These are phyloP conservation scores for Agrypnia vestita DNA, from an alignment of 1,140 invertebrate species.

Conservation along the genomic window DNA sequence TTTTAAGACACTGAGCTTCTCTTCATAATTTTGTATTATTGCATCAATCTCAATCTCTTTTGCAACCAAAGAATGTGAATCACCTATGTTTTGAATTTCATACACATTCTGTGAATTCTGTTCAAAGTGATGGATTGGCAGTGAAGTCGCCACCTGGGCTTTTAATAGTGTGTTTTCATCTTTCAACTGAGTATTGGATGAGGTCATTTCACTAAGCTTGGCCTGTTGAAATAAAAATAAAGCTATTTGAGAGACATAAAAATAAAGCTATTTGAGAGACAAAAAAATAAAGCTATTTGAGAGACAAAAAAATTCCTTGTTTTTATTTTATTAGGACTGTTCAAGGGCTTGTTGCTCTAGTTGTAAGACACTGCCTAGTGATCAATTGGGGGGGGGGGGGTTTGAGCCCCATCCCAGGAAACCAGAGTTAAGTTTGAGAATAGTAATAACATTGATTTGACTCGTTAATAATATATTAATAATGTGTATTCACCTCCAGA, in stretches of 20 bases:
- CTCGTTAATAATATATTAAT: background rate
- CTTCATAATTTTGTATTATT: slow-evolving; percentile 54
- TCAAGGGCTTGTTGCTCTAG: too few species aligned
- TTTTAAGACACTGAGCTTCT: slow-evolving; percentile 52
- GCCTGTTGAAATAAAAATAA: slow-evolving; percentile 66
- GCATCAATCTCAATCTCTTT: slow-evolving; percentile 45
- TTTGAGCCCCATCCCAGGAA: too few species aligned
- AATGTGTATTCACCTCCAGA: slow-evolving; percentile 71
- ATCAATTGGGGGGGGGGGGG: too few species aligned
- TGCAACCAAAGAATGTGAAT: slow-evolving; percentile 16
- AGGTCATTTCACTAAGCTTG: slow-evolving; percentile 81
- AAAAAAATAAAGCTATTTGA: background rate
- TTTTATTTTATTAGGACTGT: too few species aligned
- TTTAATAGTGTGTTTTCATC: slow-evolving; percentile 92
- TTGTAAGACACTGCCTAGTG: too few species aligned
- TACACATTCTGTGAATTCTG: slow-evolving; percentile 13
- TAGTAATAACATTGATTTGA: background rate
- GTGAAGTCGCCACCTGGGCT: slow-evolving; percentile 76
- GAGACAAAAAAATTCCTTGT: too few species aligned
- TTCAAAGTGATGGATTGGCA: slow-evolving; percentile 45
- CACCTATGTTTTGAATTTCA: slow-evolving; percentile 41
- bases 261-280: slow-evolving; percentile 5
- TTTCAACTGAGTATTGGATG: slow-evolving; percentile 83
- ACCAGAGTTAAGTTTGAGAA: too few species aligned
- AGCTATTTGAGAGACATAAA: slow-evolving; percentile 48